Conservation (phyloP, 1,140 invertebrate species). For the Calliopsis andreniformis region DNA sequence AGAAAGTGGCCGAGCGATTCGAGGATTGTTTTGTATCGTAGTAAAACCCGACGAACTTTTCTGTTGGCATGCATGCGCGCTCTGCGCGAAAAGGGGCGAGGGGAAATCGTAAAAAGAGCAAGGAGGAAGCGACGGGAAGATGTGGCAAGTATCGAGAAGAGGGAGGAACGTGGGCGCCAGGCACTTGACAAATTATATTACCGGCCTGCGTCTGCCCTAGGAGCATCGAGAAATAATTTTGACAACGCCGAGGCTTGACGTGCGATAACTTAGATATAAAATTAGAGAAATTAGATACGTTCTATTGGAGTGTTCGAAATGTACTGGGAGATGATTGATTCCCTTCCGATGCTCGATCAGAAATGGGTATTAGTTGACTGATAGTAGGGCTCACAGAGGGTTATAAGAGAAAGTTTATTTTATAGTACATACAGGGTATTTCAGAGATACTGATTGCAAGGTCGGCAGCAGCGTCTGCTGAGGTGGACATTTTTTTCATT, state of each 20-base stretch:
- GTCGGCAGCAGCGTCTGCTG: too few relatives aligned
- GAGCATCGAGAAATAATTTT: background rate
- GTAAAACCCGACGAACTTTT: conserved; percentile 52
- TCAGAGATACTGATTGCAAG: too few relatives aligned
- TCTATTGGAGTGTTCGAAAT: too few relatives aligned
- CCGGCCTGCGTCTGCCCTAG: background rate
- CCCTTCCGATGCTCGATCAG: too few relatives aligned
- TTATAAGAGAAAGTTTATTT: too few relatives aligned
- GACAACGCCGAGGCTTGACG: background rate
- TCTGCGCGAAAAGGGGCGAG: background rate
- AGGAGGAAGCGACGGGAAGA: conserved; percentile 4
- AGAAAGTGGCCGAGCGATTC: conserved; percentile 47
- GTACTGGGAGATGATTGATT: too few relatives aligned
- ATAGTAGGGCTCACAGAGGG: too few relatives aligned
- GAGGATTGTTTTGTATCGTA: conserved; percentile 52
- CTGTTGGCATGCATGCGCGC: conserved; percentile 49
- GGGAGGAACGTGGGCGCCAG: conserved; percentile 17
- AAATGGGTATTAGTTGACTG: too few relatives aligned
- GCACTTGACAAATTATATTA: conserved; percentile 34
- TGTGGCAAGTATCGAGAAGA: conserved; percentile 11
- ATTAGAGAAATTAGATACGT: background rate
- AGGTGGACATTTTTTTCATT: too few relatives aligned
- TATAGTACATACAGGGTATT: too few relatives aligned
- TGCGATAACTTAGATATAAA: background rate
- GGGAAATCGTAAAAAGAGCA: conserved; percentile 31